Evolutionary conservation across 1,140 invertebrate genomes (phyloP).

Genomic region (Ooceraea biroi): DNA sequence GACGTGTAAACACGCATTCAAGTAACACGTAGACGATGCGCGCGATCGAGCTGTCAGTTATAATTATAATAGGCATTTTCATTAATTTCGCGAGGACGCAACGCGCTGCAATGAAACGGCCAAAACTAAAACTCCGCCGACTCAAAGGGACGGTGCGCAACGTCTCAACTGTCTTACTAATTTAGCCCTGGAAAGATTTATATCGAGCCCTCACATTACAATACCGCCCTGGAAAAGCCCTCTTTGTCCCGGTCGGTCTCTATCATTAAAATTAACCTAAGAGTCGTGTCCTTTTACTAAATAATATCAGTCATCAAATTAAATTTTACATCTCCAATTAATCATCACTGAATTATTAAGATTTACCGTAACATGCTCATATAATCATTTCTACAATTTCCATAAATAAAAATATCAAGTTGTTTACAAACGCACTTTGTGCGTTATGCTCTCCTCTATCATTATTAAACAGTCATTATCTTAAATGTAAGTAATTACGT

Average conservation of each 20-base stretch:
- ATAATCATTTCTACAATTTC: neutral
- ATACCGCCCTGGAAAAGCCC: constrained; percentile 36
- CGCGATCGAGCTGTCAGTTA: constrained; percentile 42
- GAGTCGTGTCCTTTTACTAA: neutral
- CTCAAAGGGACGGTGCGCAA: constrained; percentile 48
- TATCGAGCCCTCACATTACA: constrained; percentile 10
- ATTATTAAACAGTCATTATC: no score
- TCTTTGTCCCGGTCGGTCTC: neutral
- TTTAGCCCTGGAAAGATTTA: constrained; percentile 26
- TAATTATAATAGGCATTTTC: constrained; percentile 62
- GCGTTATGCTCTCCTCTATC: no score
- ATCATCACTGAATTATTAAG: no score
- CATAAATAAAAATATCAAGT: no score
- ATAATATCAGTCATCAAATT: neutral
- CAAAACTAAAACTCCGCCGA: constrained; percentile 6
- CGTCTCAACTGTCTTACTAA: constrained; percentile 47
- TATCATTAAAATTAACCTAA: constrained; percentile 18
- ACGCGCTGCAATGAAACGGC: neutral
- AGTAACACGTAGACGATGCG: constrained; percentile 40
- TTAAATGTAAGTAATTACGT: no score
- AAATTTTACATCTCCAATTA: neutral
- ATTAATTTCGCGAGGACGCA: constrained; percentile 37
- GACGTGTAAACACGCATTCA: constrained; percentile 46
- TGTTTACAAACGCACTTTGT: no score
- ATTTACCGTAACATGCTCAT: neutral